A percentile compares a stretch with the other conserved stretches of the same genome.
phyloP scores from a whole-genome alignment of 2,113 vertebrate genomes.

The Heterotilapia buettikoferi region DNA sequence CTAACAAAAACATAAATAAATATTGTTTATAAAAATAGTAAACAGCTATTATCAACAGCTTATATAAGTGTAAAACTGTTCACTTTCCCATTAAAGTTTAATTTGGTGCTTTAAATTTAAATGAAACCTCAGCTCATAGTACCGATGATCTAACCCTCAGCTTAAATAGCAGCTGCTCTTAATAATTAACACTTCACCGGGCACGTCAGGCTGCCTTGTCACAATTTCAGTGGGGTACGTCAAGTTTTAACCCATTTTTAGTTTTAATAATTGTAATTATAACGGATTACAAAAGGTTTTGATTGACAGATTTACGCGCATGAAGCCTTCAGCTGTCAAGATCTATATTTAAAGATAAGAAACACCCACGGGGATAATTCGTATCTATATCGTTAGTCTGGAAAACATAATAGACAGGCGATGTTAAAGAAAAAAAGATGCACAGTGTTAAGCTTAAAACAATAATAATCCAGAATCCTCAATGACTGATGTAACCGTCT shows the following conservation, averaged over 20 bases:
- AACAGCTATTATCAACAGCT: background rate
- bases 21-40: background rate
- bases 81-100: background rate
- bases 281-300: background rate
- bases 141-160: background rate
- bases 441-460: background rate
- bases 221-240: background rate
- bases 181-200: background rate
- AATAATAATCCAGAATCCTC: background rate
- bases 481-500: background rate
- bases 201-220: rapidly evolving
- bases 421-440: background rate
- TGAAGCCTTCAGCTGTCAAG: background rate
- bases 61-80: background rate
- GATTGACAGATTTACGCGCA: background rate
- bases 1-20: background rate
- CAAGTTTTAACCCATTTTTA: background rate
- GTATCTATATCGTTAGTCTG: background rate
- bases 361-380: rapidly evolving
- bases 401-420: background rate
- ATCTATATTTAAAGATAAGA: background rate
- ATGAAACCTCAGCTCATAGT: background rate
- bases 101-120: background rate
- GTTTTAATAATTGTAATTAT: background rate
- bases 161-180: background rate